These are phyloP conservation scores for Halichoerus grypus DNA, from an alignment of 2,113 vertebrate genomes.

Conservation along the genomic window DNA sequence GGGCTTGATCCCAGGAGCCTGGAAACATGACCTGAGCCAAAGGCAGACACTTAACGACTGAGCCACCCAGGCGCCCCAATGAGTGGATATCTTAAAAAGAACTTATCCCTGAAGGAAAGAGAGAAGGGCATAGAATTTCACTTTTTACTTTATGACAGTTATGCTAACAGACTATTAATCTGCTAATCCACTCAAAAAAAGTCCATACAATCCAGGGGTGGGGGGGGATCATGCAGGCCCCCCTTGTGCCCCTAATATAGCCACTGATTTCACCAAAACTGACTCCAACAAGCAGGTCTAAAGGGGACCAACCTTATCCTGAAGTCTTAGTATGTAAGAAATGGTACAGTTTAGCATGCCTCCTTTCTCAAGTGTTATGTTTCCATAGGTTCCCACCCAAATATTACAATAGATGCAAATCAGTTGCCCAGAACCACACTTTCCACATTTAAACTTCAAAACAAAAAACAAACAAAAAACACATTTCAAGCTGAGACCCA, in stretches of 20 bases:
- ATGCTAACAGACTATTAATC: neutral
- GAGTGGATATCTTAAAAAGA: neutral
- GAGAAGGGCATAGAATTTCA: neutral
- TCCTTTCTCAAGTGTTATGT: neutral
- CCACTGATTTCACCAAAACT: neutral
- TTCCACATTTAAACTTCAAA: neutral
- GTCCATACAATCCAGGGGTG: neutral
- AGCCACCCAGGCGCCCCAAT: neutral
- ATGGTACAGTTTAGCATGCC: neutral
- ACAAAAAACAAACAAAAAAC: neutral
- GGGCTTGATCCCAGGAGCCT: too few species aligned
- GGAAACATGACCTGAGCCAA: too few species aligned
- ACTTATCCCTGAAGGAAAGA: neutral
- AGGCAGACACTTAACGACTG: too few species aligned
- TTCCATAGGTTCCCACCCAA: constrained; percentile 1
- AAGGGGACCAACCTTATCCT: neutral
- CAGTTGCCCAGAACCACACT: neutral
- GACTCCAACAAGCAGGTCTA: neutral
- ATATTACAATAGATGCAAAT: neutral
- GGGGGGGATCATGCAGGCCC: neutral
- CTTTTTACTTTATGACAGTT: neutral
- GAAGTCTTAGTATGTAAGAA: neutral
- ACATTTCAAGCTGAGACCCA: neutral
- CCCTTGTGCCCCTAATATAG: rapidly evolving
- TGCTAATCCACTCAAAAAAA: neutral